These are phyloP conservation scores for Hydriomena furcata DNA, from an alignment of 2,888 invertebrate species.

Conservation along the genomic window DNA sequence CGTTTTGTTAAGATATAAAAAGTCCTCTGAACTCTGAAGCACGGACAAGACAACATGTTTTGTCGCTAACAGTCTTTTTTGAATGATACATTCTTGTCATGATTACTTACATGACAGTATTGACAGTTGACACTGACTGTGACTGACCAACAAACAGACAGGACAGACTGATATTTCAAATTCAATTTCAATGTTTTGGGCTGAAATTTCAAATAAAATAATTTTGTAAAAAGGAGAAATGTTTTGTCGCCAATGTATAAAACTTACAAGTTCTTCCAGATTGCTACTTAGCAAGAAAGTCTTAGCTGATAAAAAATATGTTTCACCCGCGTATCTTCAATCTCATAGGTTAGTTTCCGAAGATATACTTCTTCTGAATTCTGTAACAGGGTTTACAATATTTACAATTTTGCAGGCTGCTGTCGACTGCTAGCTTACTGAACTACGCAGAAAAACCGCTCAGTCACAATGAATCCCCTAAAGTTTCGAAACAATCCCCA, in stretches of 20 bases:
- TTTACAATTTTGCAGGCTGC: constrained; percentile 4
- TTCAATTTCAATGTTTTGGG: neutral
- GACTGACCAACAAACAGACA: too few relatives aligned
- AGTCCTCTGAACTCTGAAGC: too few relatives aligned
- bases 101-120: too few relatives aligned
- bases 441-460: constrained; percentile 4
- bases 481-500: constrained; percentile 4
- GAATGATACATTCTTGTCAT: too few relatives aligned
- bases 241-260: constrained; percentile 57
- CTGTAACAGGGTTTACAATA: neutral
- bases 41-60: too few relatives aligned
- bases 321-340: constrained; percentile 27
- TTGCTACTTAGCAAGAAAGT: constrained; percentile 41
- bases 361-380: neutral
- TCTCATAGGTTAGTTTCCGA: constrained; percentile 45
- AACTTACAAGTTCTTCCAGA: constrained; percentile 53
- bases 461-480: neutral
- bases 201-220: neutral
- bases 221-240: constrained; percentile 42
- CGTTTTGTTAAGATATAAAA: too few relatives aligned
- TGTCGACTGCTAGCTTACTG: constrained; percentile 1
- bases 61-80: too few relatives aligned
- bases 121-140: too few relatives aligned
- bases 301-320: constrained; percentile 36
- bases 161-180: too few relatives aligned